Conservation (phyloP, 2,797 vertebrate genomes). For the Crenichthys baileyi region DNA sequence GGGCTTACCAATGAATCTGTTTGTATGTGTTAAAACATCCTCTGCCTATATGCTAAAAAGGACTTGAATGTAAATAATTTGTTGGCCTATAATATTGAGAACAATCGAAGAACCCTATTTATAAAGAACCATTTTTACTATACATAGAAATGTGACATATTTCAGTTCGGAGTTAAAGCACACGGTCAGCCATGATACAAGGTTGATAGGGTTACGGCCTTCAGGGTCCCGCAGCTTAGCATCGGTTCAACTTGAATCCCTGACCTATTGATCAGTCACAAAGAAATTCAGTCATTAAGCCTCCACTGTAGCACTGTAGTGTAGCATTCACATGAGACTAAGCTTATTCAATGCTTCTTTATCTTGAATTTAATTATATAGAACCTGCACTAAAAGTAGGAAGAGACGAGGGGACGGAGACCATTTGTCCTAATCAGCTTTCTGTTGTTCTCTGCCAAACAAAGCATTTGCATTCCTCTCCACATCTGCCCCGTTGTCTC, state of each 20-base stretch:
- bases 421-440: conserved; percentile 81
- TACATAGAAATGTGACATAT: neutral
- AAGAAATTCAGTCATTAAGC: conserved; percentile 3
- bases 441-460: conserved; percentile 79
- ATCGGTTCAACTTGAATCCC: neutral
- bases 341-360: conserved; percentile 3
- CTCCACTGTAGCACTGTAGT: neutral
- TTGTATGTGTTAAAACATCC: neutral
- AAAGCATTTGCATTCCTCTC: conserved; percentile 74
- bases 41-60: neutral
- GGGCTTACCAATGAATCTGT: neutral
- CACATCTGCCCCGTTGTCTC: conserved; percentile 68
- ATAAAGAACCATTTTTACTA: neutral
- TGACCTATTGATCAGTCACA: conserved; percentile 4
- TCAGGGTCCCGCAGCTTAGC: conserved; percentile 7
- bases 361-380: conserved; percentile 25
- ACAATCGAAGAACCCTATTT: neutral
- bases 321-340: neutral
- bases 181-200: neutral
- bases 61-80: neutral
- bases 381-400: conserved; percentile 38
- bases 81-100: neutral
- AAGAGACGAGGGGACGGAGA: conserved; percentile 35
- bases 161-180: neutral
- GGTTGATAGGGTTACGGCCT: neutral